Evolutionary conservation across 2,888 invertebrate species (phyloP), one percentile per base, ranked within the genome.

Genomic region (Teleogryllus oceanicus): DNA sequence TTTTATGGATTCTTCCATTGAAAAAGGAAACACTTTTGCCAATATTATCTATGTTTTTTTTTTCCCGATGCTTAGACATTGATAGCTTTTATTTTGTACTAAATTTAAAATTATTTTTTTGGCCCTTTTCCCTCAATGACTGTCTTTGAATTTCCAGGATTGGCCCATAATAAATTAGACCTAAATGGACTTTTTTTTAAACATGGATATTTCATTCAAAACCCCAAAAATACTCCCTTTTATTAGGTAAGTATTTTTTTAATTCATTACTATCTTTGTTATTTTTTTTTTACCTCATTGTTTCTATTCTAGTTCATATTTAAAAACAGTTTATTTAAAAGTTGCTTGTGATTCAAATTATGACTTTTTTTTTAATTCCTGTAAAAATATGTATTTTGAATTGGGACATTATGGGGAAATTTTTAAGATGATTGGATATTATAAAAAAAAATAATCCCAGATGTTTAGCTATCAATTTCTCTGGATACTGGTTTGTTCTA

Each of bases 81-180:
- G 1, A 76, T 76, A 16, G 16, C 62, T n/a, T 21, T 12, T 10
- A 76, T n/a, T 11, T 62, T 62, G 62, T 1, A 62, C 13, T 62
- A 11, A 24, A n/a, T 16, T 76, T 1, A 78, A 51, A 78, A 24
- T 77, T 75, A 77, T 50, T 80, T 80, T 80, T 78, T 78, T 79
- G 88, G 87, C 94, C 1, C 97, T 87, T 89, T 96, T 82, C 94
- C 94, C 1, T 93, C 94, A 0, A 92, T 93, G 84, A 92, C 93
- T 50, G 93, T 95, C 1, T 97, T 94, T 86, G 88, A 97, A 98
- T 88, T 98, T 97, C 85, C 93, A 1, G 89, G 90, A 13, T 88
- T 89, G 80, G 87, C 88, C 79, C 88, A 89, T 13, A 88, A 88
- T 81, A 85, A 82, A 87, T 88, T 8, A 86, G 89, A 82, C 87